Evolutionary conservation across 2,113 vertebrate genomes (phyloP), one percentile per base, ranked within the genome.

Genomic region (Sylvia atricapilla): DNA sequence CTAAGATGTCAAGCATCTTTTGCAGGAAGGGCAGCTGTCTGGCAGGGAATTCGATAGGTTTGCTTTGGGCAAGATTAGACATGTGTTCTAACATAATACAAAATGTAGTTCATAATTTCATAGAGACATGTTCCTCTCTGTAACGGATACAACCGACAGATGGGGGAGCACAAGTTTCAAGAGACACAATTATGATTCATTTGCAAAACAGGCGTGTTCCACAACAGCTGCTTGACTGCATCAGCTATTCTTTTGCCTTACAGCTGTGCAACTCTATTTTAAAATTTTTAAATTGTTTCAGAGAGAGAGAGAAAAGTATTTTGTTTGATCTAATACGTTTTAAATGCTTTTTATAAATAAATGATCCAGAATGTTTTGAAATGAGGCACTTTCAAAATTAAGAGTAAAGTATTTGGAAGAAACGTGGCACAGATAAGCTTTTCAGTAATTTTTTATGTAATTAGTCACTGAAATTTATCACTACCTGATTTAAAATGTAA

Each of bases 161-260:
- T 94, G 93, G 90, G 91, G 94, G 95, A 96, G 96, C 95, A 95
- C 93, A 95, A 88, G 96, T 83, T 96, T 95, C 95, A 76, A 91
- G 84, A 93, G 91, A 95, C 70, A 90, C 68, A 80, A 86, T 95
- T 82, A 79, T 5, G 44, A 87, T 58, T 80, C 39, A 5, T 80
- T 82, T 86, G 82, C 0, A 0, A 85, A 95, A 69, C 70, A 58
- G 52, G 43, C 56, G 8, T 82, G 63, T 60, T 94, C 63, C 82
- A 90, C 78, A 69, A 23, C 93, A 95, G 90, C 90, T 96, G 95
- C 87, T 59, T 90, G 59, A 59, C 78, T 70, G 31, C 44, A 90
- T 69, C 82, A 88, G 31, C 46, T 89, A 64, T 52, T 89, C 73
- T 75, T 85, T 76, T 67, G 76, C 73, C 59, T 84, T 87, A 89